Evolutionary conservation across 2,888 invertebrate species (phyloP), one percentile per base, ranked within the genome.

Genomic region (Caradrina kadenii): DNA sequence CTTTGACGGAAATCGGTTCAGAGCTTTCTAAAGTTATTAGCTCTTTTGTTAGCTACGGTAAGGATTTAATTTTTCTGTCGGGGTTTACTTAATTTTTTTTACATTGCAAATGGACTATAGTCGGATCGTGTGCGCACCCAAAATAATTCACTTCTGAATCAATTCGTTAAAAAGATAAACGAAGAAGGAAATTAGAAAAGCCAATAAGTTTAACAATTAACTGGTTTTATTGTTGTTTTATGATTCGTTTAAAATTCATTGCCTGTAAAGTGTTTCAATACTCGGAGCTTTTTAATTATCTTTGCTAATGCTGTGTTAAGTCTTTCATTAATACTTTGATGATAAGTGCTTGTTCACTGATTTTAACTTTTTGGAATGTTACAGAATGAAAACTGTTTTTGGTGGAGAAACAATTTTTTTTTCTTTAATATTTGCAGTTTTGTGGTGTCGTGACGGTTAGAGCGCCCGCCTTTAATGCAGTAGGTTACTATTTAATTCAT

Each of bases 91-190:
- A 35, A 10, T 35, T 8, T 0, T 35, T 7, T 35, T 35, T 35
- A 1, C 10, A 39, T 26, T 26, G 50, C 0, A 11, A 11, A 39
- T 65, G 0, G 2, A 4, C 17, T 13, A 21, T 8, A 42, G 56
- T 69, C 56, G 49, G 0, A 1, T 52, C 13, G 59, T 42, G 3
- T 11, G 35, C 0, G 2, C 0, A 0, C n/a, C n/a, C 17, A 50
- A 60, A 63, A 54, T n/a, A 67, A 50, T 68, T 52, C 17, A 15
- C 54, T 52, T 56, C n/a, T 35, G 39, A 73, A 74, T 62, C 69
- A 79, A 83, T 86, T 88, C 83, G 79, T 87, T 83, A 82, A 68
- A 79, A 84, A 85, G 84, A 83, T 79, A 88, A 87, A 86, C 75
- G 76, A 63, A 42, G 60, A 54, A 54, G 48, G 11, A 61, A 64